Evolutionary conservation across 2,888 invertebrate genomes (phyloP), one percentile per base, ranked within the genome.

Genomic region (Camponotus fellah): DNA sequence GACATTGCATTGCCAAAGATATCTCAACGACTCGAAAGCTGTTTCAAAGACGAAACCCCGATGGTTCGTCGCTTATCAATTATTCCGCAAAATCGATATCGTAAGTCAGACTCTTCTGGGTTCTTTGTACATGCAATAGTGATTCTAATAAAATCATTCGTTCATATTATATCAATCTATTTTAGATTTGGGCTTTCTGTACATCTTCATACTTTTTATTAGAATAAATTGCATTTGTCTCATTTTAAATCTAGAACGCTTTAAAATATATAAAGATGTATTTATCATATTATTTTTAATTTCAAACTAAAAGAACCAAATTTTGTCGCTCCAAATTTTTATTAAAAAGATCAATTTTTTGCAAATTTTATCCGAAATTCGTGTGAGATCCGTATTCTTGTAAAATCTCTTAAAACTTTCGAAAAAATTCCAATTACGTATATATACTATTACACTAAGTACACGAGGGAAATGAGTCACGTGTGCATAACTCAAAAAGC

Each of bases 1-100:
- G 37, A 40, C 32, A 68, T 12, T 21, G 32, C 69, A 43, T 58
- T 69, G 69, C 69, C 40, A n/a, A 43, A 32, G 56, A 77, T 68
- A 69, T 69, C 71, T 69, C 79, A 69, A 69, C 43, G 34, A 58
- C 43, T 77, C 77, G 43, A 68, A 56, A n/a, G 26, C 68, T 17
- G 5, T 58, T 77, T 77, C 68, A 77, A 77, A 49, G n/a, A 46
- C 76, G 40, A 26, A 40, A 37, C 40, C 46, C 71, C n/a, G 40
- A 43, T 34, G 43, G 77, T 69, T 66, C 76, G 40, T 77, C 53
- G 43, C 6, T 69, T 71, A 79, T 79, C 77, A 79, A 79, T 79
- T 79, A 79, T 79, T 71, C 71, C 8, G 12, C 14, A 5, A 34
- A 69, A n/a, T 58, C 71, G 71, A 71, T 79, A 69, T 71, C 71